Evolutionary conservation across 2,888 invertebrate genomes (phyloP), one percentile per base, ranked within the genome.

Genomic region (Eudemis profundana): DNA sequence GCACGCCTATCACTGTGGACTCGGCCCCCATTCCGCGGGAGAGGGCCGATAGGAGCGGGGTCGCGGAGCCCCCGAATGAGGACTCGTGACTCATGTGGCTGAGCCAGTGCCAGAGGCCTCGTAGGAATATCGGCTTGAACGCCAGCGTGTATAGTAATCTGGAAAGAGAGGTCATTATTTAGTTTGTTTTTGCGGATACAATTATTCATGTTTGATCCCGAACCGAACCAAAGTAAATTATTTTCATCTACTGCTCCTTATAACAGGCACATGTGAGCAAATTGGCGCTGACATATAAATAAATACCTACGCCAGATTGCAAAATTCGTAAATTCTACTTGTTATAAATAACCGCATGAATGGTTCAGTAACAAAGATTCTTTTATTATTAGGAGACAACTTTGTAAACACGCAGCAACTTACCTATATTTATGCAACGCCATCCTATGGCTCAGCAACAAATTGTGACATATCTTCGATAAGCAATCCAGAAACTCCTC

Each of bases 391-490:
- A 5, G 23, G 3, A 23, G 3, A 4, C 23, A 23, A 4, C 23
- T 23, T 23, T 23, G 23, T 23, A 5, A 23, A 23, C 3, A 23
- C 5, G 23, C 5, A 4, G 33, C 5, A 50, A 62, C 78, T 71
- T 83, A 96, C 97, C 97, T 96, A 87, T 96, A 97, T 79, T 96
- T 96, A 81, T 97, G 96, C 72, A 97, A 93, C 0, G 97, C 96
- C 82, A 96, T 93, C 81, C 95, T 95, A 80, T 97, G 96, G 73
- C 96, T 95, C 71, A 97, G 93, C 80, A 98, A 89, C 54, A 98
- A 89, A 85, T 96, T 95, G 86, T 98, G 97, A 78, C 97, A 97
- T 59, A 98, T 93, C 79, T 95, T 94, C 69, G 96, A 96, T 67
- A 97, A 88, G 10, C 94, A 93, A 73, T 95, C 94, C 49, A 97